Conservation (phyloP, 1,140 invertebrate species). For the Zaprionus lachaisei region DNA sequence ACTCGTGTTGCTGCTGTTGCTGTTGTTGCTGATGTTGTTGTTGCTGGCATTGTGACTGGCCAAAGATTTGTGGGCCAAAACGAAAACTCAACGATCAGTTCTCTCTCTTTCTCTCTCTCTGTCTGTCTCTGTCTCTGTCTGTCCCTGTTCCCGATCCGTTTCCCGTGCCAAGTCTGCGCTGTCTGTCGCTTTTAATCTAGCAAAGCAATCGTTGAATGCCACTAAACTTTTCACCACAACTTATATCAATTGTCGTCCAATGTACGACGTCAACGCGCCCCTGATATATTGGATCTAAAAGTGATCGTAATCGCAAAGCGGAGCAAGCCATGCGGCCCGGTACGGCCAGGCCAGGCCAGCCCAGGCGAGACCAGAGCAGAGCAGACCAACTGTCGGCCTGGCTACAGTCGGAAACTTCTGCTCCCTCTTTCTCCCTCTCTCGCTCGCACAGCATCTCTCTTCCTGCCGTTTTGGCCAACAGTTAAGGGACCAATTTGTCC, state of each 20-base stretch:
- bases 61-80: conserved; percentile 75
- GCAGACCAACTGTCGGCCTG: conserved; percentile 53
- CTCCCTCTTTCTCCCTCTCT: conserved; percentile 31
- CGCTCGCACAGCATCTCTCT: neutral
- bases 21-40: conserved; percentile 31
- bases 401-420: conserved; percentile 3
- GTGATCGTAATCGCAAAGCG: conserved; percentile 83
- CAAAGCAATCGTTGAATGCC: conserved; percentile 84
- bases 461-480: conserved; percentile 35
- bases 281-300: conserved; percentile 84
- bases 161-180: conserved; percentile 18
- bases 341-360: conserved; percentile 20
- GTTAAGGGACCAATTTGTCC: conserved; percentile 75
- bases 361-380: conserved; percentile 13
- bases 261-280: conserved; percentile 81
- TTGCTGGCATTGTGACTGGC: conserved; percentile 70
- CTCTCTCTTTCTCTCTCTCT: neutral
- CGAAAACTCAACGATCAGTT: conserved; percentile 33
- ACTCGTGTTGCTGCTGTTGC: conserved; percentile 28
- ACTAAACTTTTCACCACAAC: conserved; percentile 84
- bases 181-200: conserved; percentile 82
- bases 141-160: conserved; percentile 4
- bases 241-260: conserved; percentile 84
- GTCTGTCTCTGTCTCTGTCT: neutral
- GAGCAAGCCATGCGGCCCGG: conserved; percentile 51